Conservation (phyloP, 2,888 invertebrate genomes). For the Metellina segmentata region DNA sequence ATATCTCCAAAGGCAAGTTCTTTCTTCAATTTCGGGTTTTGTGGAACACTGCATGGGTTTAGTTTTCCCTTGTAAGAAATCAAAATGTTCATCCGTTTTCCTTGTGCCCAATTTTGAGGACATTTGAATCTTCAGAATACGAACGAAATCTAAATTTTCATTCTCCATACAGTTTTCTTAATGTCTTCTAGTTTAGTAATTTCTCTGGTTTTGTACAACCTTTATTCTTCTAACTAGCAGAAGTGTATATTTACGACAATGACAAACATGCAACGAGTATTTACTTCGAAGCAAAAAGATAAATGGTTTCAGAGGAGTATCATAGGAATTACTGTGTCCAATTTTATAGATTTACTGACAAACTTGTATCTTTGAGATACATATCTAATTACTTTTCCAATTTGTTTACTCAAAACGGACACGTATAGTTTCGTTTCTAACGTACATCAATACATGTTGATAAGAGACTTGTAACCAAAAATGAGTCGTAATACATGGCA, state of each 20-base stretch:
- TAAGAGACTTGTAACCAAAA: no score
- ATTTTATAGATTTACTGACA: not conserved
- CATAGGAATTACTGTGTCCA: no score
- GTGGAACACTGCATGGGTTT: no score
- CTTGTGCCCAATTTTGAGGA: not conserved
- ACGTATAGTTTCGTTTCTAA: not conserved
- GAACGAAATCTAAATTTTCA: not conserved
- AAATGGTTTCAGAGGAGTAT: no score
- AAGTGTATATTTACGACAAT: no score
- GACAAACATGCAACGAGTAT: no score
- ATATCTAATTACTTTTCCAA: not conserved
- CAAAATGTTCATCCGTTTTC: not conserved
- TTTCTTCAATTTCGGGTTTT: not conserved
- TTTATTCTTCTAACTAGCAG: no score
- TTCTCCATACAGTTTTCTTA: not conserved
- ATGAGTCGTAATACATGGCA: no score
- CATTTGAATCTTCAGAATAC: no score
- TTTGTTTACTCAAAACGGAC: not conserved
- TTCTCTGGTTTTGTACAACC: not conserved
- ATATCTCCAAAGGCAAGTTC: conserved; percentile 26
- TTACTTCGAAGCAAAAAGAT: no score
- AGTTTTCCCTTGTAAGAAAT: not conserved
- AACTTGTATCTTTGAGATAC: not conserved
- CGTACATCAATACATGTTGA: no score
- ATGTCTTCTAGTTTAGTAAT: not conserved